Conservation (phyloP, 53 echinoderm and acorn worm genomes). For the Arbacia lixula region DNA sequence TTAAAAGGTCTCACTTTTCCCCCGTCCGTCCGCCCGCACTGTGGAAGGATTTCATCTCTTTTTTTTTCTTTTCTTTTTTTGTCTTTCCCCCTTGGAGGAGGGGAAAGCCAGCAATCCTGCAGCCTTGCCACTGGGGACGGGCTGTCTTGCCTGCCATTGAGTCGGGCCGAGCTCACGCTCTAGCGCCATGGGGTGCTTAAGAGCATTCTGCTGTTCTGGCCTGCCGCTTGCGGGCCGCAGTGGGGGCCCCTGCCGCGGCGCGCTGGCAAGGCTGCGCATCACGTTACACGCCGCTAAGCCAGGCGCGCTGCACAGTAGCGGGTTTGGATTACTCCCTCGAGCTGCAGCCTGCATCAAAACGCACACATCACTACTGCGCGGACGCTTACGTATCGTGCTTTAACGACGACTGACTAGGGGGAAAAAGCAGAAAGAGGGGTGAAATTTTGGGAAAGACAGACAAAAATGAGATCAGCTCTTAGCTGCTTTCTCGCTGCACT, state of each 20-base stretch:
- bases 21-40: slow-evolving; percentile 2
- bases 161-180: slow-evolving; percentile 32
- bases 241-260: slow-evolving; percentile 45
- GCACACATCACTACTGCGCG: slow-evolving; percentile 46
- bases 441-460: too few species aligned
- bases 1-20: slow-evolving; percentile 49
- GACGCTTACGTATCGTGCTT: too few species aligned
- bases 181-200: slow-evolving; percentile 31
- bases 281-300: slow-evolving; percentile 31
- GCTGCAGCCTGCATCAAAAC: slow-evolving; percentile 29
- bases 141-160: slow-evolving; percentile 41
- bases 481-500: slow-evolving; percentile 11
- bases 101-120: slow-evolving; percentile 22
- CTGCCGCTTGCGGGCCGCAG: slow-evolving; percentile 42
- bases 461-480: slow-evolving; percentile 3
- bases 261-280: slow-evolving; percentile 34
- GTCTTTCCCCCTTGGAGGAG: slow-evolving; percentile 3
- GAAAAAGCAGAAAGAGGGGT: slow-evolving; percentile 19
- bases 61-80: slow-evolving; percentile 14
- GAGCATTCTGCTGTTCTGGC: slow-evolving; percentile 54
- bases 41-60: slow-evolving; percentile 1
- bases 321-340: slow-evolving; percentile 39
- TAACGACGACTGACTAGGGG: too few species aligned
- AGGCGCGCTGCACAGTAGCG: slow-evolving; percentile 27
- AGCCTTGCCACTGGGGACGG: slow-evolving; percentile 54